These are phyloP conservation scores for Oryzias sinensis DNA, from an alignment of 2,797 vertebrate species.

Conservation along the genomic window DNA sequence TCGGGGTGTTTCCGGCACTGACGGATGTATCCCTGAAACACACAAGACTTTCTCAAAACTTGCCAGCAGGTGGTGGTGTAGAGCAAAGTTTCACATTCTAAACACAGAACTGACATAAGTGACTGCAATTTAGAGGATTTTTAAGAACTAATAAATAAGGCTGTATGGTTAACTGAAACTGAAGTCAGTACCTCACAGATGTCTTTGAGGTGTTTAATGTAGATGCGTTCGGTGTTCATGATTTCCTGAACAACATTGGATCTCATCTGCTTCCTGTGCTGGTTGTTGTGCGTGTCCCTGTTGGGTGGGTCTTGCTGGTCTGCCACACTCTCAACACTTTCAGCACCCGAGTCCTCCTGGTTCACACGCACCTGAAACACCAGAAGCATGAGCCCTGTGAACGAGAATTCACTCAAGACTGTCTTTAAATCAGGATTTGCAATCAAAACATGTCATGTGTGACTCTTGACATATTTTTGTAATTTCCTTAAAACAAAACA, in stretches of 20 bases:
- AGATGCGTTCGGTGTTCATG: constrained; percentile 95
- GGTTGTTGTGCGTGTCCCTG: constrained; percentile 74
- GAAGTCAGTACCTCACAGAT: constrained; percentile 88
- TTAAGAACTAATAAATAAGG: background rate
- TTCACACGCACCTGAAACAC: constrained; percentile 90
- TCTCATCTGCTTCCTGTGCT: constrained; percentile 95
- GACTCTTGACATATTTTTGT: background rate
- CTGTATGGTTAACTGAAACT: background rate
- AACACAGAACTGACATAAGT: constrained; percentile 1
- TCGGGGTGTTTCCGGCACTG: constrained; percentile 93
- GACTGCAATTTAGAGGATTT: background rate
- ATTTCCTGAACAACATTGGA: constrained; percentile 97
- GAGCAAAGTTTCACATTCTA: constrained; percentile 2
- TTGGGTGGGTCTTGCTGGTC: constrained; percentile 80
- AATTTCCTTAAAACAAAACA: background rate
- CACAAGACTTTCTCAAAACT: constrained; percentile 10
- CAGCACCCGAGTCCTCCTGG: constrained; percentile 87
- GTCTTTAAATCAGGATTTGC: background rate
- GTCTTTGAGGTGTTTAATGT: constrained; percentile 97
- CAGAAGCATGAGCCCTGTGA: background rate
- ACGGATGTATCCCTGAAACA: constrained; percentile 90
- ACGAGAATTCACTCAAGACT: background rate
- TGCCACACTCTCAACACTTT: constrained; percentile 75
- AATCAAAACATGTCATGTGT: background rate
- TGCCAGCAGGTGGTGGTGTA: constrained; percentile 55